Percentiles rank a stretch among this genome's conserved stretches.
These are phyloP conservation scores for Nomada hirtipes DNA, from an alignment of 2,888 invertebrate genomes.

Conservation along the genomic window DNA sequence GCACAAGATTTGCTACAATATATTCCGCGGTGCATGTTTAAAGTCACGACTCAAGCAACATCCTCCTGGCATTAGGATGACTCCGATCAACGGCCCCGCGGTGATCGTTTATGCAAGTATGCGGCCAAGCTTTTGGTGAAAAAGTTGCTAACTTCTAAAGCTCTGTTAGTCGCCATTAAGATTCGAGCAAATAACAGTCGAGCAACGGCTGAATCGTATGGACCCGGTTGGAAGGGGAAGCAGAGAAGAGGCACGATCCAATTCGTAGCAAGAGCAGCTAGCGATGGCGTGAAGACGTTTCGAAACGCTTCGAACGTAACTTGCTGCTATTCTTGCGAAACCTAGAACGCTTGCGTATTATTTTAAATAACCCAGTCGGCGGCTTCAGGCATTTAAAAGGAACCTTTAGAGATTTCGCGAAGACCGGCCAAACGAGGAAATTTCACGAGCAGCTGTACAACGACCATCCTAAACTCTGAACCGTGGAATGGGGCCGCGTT, in stretches of 20 bases:
- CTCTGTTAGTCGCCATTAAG: slow-evolving; percentile 41
- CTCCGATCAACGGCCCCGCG: slow-evolving; percentile 33
- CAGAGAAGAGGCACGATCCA: slow-evolving; percentile 4
- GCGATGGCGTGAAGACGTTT: slow-evolving; percentile 34
- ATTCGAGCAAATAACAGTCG: slow-evolving; percentile 68
- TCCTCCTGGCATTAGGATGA: neutral
- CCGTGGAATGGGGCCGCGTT: neutral
- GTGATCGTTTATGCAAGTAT: slow-evolving; percentile 39
- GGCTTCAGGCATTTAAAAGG: neutral
- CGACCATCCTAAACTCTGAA: neutral
- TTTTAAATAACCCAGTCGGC: neutral
- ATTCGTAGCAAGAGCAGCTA: slow-evolving; percentile 11
- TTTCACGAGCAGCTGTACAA: neutral
- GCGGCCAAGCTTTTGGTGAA: slow-evolving; percentile 22
- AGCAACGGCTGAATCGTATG: slow-evolving; percentile 32
- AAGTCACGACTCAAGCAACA: no score
- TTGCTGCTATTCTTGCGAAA: neutral
- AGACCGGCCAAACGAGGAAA: neutral
- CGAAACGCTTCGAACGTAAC: neutral
- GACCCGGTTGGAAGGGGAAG: neutral
- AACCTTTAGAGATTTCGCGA: slow-evolving; percentile 12
- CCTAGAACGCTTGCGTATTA: slow-evolving; percentile 12
- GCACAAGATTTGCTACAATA: neutral
- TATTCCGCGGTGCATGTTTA: neutral
- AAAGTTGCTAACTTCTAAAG: slow-evolving; percentile 37